phyloP scores from a whole-genome alignment of 2,797 vertebrate species.

The Hozukius guyotensis region DNA sequence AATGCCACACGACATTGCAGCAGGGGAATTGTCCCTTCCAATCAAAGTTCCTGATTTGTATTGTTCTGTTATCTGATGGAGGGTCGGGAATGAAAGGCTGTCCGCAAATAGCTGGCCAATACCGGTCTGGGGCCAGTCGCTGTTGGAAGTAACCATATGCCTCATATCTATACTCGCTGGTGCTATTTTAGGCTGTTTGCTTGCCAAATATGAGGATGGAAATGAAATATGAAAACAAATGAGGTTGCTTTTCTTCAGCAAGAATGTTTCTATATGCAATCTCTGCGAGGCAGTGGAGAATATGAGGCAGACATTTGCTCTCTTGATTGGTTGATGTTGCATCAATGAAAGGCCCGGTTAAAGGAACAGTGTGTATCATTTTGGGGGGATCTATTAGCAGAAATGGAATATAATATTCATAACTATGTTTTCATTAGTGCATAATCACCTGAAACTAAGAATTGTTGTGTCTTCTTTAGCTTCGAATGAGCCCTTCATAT shows the following conservation, averaged over 20 bases:
- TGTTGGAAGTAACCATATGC: conserved; percentile 42
- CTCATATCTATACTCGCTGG: conserved; percentile 17
- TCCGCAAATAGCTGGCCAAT: conserved; percentile 27
- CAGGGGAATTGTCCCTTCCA: conserved; percentile 39
- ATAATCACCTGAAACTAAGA: too few relatives aligned
- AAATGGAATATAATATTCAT: too few relatives aligned
- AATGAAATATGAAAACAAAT: conserved; percentile 47
- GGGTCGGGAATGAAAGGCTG: conserved; percentile 17
- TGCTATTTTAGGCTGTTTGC: conserved; percentile 20
- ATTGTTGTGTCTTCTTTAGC: too few relatives aligned
- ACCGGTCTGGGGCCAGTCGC: conserved; percentile 5
- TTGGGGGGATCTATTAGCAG: too few relatives aligned
- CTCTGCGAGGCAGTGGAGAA: neutral
- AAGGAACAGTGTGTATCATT: neutral
- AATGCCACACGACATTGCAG: conserved; percentile 24
- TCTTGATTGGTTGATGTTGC: neutral
- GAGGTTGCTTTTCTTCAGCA: conserved; percentile 2
- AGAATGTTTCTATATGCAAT: neutral
- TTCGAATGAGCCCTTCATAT: too few relatives aligned
- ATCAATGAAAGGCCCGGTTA: neutral
- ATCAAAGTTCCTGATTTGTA: conserved; percentile 48
- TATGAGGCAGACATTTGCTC: neutral
- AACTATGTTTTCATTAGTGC: too few relatives aligned
- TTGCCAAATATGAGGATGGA: conserved; percentile 31
- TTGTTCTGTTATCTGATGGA: conserved; percentile 63